These are phyloP conservation scores for Engystomops pustulosus DNA, from an alignment of 2,113 vertebrate genomes.

Conservation along the genomic window DNA sequence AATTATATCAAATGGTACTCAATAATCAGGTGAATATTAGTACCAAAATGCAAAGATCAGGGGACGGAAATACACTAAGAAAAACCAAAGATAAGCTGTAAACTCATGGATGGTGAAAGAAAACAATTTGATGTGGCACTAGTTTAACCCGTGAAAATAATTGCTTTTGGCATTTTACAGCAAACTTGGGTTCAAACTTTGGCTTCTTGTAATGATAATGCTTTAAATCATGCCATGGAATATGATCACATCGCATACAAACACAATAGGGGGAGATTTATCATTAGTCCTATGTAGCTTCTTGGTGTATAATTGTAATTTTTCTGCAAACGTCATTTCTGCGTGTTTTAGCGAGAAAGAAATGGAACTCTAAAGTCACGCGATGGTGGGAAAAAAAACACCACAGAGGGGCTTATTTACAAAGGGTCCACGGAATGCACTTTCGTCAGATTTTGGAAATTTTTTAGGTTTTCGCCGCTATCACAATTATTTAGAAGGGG, in stretches of 20 bases:
- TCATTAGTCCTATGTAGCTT: neutral
- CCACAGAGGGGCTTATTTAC: too few relatives aligned
- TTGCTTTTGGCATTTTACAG: constrained; percentile 32
- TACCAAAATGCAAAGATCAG: neutral
- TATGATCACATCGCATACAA: neutral
- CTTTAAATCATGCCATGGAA: neutral
- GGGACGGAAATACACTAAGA: neutral
- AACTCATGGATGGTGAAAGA: neutral
- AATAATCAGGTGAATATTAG: constrained; percentile 10
- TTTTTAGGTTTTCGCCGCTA: too few relatives aligned
- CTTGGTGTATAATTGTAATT: neutral
- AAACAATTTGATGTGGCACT: constrained; percentile 37
- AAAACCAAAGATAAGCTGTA: constrained; percentile 17
- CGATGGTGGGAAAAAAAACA: too few relatives aligned
- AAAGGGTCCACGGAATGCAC: too few relatives aligned
- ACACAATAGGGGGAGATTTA: too few relatives aligned
- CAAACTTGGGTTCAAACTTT: neutral
- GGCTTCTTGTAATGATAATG: neutral
- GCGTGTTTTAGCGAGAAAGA: too few relatives aligned
- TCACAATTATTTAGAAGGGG: too few relatives aligned
- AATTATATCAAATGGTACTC: constrained; percentile 36
- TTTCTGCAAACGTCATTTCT: too few relatives aligned
- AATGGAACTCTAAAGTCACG: too few relatives aligned
- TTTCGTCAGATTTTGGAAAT: too few relatives aligned
- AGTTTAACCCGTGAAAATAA: constrained; percentile 20